Evolutionary conservation across 2,888 invertebrate genomes (phyloP), one percentile per base, ranked within the genome.

Genomic region (Andrena trimmerana): DNA sequence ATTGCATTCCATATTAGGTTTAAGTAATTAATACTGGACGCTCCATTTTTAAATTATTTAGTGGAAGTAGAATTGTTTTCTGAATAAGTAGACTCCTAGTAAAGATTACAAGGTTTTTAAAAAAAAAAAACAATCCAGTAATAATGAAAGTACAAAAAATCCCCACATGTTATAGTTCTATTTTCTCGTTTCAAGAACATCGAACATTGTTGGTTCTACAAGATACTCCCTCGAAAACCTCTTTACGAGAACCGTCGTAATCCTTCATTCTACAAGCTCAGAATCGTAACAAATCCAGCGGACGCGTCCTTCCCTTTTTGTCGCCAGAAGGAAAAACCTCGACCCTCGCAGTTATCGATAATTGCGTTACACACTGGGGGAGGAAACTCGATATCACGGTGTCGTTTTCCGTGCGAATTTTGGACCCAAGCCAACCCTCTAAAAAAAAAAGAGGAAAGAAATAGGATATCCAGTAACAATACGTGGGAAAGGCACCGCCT

Each of bases 401-500:
- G 8, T 73, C 66, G 48, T 69, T 59, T 68, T 71, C 50, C 63
- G 62, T 66, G 66, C 66, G 67, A 68, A 71, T 60, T 85, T 76
- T 42, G 80, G 60, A 27, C 60, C 20, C 10, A 24, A 52, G 52
- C 54, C 57, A 48, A 16, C 59, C 59, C 69, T 66, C 42, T 42
- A 16, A 16, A 33, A 20, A 48, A 63, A 63, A 67, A 60, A 72
- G 78, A 81, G 81, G 77, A 84, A 57, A 67, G 67, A 62, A 63
- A 27, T 78, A 75, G 82, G 83, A 86, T 88, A 87, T 86, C 86
- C 77, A 76, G 76, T 87, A 88, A 87, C 86, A 77, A 72, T 63
- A 63, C 85, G 86, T 89, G 88, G 77, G 84, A 85, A 84, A 62
- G 24, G 27, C 36, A 36, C 57, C 36, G 60, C 68, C 29, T 67